These are phyloP conservation scores for Oceanodroma leucorhoa DNA, from an alignment of 2,797 vertebrate species.

Conservation along the genomic window DNA sequence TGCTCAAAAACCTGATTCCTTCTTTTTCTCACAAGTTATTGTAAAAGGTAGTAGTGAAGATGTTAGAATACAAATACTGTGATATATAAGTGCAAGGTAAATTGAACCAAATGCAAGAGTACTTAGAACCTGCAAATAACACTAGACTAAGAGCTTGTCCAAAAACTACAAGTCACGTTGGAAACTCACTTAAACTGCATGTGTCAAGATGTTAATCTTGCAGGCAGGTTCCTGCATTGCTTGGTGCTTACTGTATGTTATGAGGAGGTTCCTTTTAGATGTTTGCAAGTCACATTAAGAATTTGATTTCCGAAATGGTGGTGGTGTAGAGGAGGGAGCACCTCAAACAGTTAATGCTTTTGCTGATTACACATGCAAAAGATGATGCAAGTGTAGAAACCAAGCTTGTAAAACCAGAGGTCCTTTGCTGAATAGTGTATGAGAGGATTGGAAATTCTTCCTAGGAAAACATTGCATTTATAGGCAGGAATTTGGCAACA, in stretches of 20 bases:
- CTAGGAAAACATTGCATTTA: neutral
- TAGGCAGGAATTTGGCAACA: neutral
- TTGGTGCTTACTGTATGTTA: neutral
- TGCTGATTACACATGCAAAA: neutral
- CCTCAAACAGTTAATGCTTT: conserved; percentile 2
- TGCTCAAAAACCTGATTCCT: neutral
- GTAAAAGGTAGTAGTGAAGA: neutral
- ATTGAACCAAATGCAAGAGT: neutral
- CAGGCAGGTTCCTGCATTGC: neutral
- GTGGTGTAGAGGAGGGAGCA: neutral
- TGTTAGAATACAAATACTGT: neutral
- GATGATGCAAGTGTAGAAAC: neutral
- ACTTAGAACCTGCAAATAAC: neutral
- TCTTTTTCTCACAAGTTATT: neutral
- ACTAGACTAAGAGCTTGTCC: neutral
- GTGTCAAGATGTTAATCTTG: neutral
- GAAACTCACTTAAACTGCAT: neutral
- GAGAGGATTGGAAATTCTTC: neutral
- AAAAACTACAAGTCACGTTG: neutral
- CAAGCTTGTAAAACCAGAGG: neutral
- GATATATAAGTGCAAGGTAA: neutral
- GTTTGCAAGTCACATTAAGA: neutral
- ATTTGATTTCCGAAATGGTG: neutral
- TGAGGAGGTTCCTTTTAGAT: neutral
- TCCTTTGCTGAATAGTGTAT: neutral